Evolutionary conservation across 2,888 invertebrate species (phyloP).

Genomic region (Argyresthia albistria): DNA sequence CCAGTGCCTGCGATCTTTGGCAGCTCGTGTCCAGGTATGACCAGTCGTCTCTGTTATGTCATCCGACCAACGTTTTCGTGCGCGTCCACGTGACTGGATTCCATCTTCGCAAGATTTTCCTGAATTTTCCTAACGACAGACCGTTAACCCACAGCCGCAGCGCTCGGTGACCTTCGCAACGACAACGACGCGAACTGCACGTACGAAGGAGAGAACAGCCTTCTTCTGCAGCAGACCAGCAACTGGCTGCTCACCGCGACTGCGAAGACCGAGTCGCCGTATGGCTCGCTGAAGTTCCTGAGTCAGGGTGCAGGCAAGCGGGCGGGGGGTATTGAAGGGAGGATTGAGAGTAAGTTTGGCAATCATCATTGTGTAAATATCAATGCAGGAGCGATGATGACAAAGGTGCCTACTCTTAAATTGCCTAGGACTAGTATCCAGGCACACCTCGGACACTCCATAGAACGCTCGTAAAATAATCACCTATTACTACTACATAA

Average conservation of each 20-base stretch:
- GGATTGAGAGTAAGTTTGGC: slow-evolving; percentile 56
- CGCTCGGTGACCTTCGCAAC: slow-evolving; percentile 81
- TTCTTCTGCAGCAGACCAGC: slow-evolving; percentile 88
- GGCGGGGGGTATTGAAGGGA: slow-evolving; percentile 60
- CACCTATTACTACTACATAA: too few relatives aligned
- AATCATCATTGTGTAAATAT: slow-evolving; percentile 72
- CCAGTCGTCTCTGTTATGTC: too few relatives aligned
- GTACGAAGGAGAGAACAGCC: slow-evolving; percentile 94
- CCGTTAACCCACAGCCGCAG: slow-evolving; percentile 66
- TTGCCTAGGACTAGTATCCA: too few relatives aligned
- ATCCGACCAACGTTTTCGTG: too few relatives aligned
- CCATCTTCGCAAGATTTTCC: too few relatives aligned
- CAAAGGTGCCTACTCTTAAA: too few relatives aligned
- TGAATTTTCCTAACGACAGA: neutral
- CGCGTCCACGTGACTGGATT: too few relatives aligned
- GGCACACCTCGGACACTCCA: too few relatives aligned
- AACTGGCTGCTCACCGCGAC: slow-evolving; percentile 85
- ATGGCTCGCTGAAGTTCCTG: slow-evolving; percentile 78
- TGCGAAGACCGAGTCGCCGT: slow-evolving; percentile 72
- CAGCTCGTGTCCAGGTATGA: too few relatives aligned
- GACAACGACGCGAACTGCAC: slow-evolving; percentile 91
- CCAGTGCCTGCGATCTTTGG: too few relatives aligned
- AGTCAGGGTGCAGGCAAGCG: slow-evolving; percentile 67
- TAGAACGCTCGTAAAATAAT: too few relatives aligned
- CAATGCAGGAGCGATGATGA: too few relatives aligned